phyloP scores from a whole-genome alignment of 2,113 vertebrate genomes.

The Hiodon alosoides region DNA sequence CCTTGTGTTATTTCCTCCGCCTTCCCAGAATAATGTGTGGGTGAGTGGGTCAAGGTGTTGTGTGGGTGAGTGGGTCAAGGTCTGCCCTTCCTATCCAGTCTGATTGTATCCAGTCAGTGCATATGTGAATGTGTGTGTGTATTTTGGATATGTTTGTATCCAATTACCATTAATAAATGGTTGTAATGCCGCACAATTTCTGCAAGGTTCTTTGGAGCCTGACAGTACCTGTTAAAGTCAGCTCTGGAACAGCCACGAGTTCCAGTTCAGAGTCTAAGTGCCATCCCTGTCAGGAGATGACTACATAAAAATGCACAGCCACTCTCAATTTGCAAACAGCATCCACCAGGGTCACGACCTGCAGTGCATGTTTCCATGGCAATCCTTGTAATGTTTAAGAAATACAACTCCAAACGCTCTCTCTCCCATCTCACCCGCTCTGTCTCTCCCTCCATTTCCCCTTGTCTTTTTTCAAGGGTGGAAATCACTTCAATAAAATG shows the following conservation, averaged over 20 bases:
- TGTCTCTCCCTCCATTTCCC: slow-evolving; percentile 37
- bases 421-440: not conserved
- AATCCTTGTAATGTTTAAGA: slow-evolving; percentile 49
- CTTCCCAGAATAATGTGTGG: not conserved
- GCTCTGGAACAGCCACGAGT: not conserved
- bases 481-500: slow-evolving; percentile 14
- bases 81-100: too few species aligned
- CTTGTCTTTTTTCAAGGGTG: slow-evolving; percentile 36
- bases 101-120: not conserved
- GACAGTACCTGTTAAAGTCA: slow-evolving; percentile 8
- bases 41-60: slow-evolving; percentile 1
- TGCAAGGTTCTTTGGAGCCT: not conserved
- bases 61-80: not conserved
- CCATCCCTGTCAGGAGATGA: slow-evolving; percentile 17
- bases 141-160: not conserved
- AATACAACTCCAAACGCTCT: slow-evolving; percentile 5
- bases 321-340: slow-evolving; percentile 39
- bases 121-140: not conserved
- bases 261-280: not conserved
- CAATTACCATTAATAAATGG: slow-evolving; percentile 6
- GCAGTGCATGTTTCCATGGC: slow-evolving; percentile 65
- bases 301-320: slow-evolving; percentile 10
- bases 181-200: not conserved
- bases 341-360: slow-evolving; percentile 68
- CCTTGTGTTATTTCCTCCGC: too few species aligned